Conservation (phyloP, 2,888 invertebrate species). For the Volucella zonaria region DNA sequence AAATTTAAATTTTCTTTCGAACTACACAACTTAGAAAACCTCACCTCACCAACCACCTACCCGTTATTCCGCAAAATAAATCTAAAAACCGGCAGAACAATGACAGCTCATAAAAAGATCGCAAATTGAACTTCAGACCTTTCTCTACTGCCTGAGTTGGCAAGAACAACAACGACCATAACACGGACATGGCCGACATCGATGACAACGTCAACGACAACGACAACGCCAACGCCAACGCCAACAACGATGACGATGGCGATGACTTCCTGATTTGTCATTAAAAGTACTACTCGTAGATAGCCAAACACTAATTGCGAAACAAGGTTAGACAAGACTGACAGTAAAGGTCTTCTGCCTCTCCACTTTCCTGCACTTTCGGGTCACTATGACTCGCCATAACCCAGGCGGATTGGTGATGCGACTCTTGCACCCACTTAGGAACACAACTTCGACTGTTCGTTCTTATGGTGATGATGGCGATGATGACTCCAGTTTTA, state of each 20-base stretch:
- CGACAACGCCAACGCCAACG: no score
- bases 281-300: constrained; percentile 50
- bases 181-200: no score
- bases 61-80: not conserved
- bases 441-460: not conserved
- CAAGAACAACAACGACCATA: no score
- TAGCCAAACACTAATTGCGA: constrained; percentile 70
- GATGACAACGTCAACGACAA: no score
- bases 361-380: not conserved
- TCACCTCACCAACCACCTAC: constrained; percentile 1
- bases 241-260: not conserved
- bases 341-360: constrained; percentile 50
- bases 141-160: not conserved
- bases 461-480: constrained; percentile 13
- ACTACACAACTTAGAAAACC: constrained; percentile 43
- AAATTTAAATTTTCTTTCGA: constrained; percentile 62
- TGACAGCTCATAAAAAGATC: constrained; percentile 42
- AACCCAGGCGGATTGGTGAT: not conserved
- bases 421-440: constrained; percentile 39
- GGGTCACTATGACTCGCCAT: not conserved
- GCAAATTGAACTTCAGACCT: constrained; percentile 63
- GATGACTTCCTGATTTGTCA: constrained; percentile 49
- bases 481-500: constrained; percentile 61
- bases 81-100: constrained; percentile 18
- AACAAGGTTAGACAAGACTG: constrained; percentile 66